Percentiles rank a stretch among this genome's conserved stretches.
These are phyloP conservation scores for Aphelenchoides besseyi DNA, from an alignment of 1,140 invertebrate species.

Conservation along the genomic window DNA sequence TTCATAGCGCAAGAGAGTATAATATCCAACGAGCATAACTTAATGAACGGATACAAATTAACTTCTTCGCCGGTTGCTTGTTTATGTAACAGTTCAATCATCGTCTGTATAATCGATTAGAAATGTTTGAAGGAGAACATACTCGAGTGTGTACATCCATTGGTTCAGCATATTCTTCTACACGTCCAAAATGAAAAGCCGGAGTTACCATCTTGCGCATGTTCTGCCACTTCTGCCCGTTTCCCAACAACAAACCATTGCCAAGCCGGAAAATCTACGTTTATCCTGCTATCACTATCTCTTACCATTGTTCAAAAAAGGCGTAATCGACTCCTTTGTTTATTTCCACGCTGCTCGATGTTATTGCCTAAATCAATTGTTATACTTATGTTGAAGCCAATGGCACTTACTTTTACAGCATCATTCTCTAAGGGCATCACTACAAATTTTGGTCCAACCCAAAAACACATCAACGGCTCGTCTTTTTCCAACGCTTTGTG, in stretches of 20 bases:
- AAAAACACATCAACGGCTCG: background rate
- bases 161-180: slow-evolving; percentile 78
- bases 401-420: background rate
- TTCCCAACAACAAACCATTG: slow-evolving; percentile 63
- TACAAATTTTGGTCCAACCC: background rate
- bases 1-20: slow-evolving; percentile 83
- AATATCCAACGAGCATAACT: slow-evolving; percentile 78
- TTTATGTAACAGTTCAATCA: slow-evolving; percentile 70
- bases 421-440: background rate
- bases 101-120: slow-evolving; percentile 64
- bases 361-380: slow-evolving; percentile 13
- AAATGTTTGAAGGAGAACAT: background rate
- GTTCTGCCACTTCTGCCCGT: slow-evolving; percentile 74
- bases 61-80: slow-evolving; percentile 68
- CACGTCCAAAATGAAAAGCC: slow-evolving; percentile 80
- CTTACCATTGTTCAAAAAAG: slow-evolving; percentile 13
- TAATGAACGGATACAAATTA: slow-evolving; percentile 74
- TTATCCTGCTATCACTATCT: too few relatives aligned
- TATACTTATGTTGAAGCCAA: background rate
- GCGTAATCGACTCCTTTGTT: slow-evolving; percentile 19
- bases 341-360: background rate
- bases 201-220: slow-evolving; percentile 81
- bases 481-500: background rate
- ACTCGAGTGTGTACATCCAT: slow-evolving; percentile 38
- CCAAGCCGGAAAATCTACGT: too few relatives aligned